These are phyloP conservation scores for Macroramphosus scolopax DNA, from an alignment of 2,797 vertebrate species.

Conservation along the genomic window DNA sequence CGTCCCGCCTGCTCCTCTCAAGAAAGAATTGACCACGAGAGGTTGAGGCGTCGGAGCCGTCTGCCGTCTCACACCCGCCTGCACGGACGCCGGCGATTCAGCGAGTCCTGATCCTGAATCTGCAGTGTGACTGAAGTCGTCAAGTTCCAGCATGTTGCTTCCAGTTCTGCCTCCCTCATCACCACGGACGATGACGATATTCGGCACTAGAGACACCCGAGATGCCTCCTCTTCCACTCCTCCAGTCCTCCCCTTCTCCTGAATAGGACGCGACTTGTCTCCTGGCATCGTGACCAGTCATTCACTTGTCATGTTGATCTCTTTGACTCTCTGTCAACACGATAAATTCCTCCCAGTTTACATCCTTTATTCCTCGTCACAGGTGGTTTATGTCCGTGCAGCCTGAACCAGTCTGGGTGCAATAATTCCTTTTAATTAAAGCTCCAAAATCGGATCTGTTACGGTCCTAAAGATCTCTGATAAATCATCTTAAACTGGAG, in stretches of 20 bases:
- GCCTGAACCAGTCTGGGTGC: too few relatives aligned
- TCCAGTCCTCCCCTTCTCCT: constrained; percentile 5
- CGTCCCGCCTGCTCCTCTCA: constrained; percentile 11
- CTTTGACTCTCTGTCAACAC: neutral
- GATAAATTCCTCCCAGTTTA: too few relatives aligned
- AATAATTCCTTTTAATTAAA: too few relatives aligned
- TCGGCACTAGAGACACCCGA: constrained; percentile 9
- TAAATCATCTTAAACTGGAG: constrained; percentile 15
- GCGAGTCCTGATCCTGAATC: constrained; percentile 1
- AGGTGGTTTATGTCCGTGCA: too few relatives aligned
- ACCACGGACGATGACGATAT: constrained; percentile 5
- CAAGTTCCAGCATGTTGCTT: constrained; percentile 36
- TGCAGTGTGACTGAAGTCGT: constrained; percentile 15
- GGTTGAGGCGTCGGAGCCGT: constrained; percentile 30
- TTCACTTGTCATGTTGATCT: neutral
- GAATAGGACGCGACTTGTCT: constrained; percentile 22
- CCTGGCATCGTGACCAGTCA: constrained; percentile 46
- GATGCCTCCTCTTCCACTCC: constrained; percentile 1
- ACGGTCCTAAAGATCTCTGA: constrained; percentile 9
- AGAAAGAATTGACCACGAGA: constrained; percentile 14
- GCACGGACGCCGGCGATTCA: constrained; percentile 19
- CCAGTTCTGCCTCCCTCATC: constrained; percentile 1
- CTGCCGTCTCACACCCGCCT: constrained; percentile 61
- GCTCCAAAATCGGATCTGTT: neutral
- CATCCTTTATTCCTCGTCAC: too few relatives aligned